These are phyloP conservation scores for Gobionotothen gibberifrons DNA, from an alignment of 2,797 vertebrate species.

Conservation along the genomic window DNA sequence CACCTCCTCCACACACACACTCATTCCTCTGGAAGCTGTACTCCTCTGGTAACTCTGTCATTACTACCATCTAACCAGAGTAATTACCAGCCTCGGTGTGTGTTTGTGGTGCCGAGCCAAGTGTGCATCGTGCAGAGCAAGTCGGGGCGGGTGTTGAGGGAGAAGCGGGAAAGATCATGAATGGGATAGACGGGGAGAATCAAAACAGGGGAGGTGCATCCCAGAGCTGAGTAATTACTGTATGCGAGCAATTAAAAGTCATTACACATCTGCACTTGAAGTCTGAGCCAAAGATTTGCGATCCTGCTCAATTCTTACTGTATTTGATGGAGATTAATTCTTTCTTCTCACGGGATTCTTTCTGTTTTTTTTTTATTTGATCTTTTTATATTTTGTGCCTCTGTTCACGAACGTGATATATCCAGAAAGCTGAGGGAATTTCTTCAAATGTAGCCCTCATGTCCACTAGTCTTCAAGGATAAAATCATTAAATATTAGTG, in stretches of 20 bases:
- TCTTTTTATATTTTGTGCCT: neutral
- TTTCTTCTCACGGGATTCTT: neutral
- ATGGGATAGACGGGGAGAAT: conserved; percentile 35
- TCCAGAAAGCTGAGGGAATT: no score
- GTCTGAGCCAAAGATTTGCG: conserved; percentile 39
- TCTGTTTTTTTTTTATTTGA: neutral
- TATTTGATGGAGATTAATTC: conserved; percentile 1
- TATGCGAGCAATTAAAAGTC: conserved; percentile 72
- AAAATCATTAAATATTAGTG: no score
- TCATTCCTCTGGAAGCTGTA: conserved; percentile 68
- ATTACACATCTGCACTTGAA: conserved; percentile 58
- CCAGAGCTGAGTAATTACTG: conserved; percentile 65
- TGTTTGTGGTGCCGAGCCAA: conserved; percentile 67
- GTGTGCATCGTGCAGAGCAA: conserved; percentile 59
- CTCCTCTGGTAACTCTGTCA: conserved; percentile 74
- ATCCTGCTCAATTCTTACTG: conserved; percentile 23
- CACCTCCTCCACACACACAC: conserved; percentile 52
- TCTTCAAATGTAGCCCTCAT: no score
- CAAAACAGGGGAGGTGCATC: conserved; percentile 45
- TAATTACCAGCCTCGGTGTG: conserved; percentile 75
- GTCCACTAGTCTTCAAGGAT: no score
- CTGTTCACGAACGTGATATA: no score
- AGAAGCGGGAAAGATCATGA: conserved; percentile 28
- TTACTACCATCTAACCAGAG: conserved; percentile 69
- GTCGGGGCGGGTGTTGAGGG: conserved; percentile 42